A percentile compares a stretch with the other conserved stretches of the same genome.
phyloP scores from a whole-genome alignment of 2,113 vertebrate species.

The Brachyistius frenatus region DNA sequence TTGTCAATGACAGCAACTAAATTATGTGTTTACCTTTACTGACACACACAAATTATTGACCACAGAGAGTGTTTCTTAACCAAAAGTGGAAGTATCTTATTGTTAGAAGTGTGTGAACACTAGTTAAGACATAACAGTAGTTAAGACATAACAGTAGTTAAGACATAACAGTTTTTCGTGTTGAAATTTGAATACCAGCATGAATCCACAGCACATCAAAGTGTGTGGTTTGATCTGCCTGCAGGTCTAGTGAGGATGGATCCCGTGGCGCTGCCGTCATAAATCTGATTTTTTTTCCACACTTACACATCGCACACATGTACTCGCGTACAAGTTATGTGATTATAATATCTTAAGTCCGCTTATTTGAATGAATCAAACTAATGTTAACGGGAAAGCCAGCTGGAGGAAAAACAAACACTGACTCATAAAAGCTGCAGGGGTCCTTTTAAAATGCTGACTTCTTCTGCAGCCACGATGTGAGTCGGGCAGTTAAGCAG shows the following conservation, averaged over 20 bases:
- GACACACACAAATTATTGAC: neutral
- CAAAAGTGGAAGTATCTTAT: neutral
- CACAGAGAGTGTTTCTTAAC: no score
- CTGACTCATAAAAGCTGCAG: conserved; percentile 45
- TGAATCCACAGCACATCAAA: conserved; percentile 41
- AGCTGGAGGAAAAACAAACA: conserved; percentile 53
- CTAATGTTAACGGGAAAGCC: conserved; percentile 36
- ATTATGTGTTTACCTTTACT: neutral
- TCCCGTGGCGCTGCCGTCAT: conserved; percentile 1
- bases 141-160: conserved; percentile 16
- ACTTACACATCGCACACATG: neutral
- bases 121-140: conserved; percentile 2
- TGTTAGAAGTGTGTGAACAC: neutral
- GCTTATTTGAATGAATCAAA: conserved; percentile 51
- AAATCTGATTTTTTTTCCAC: conserved; percentile 2
- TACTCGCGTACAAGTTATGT: conserved; percentile 1
- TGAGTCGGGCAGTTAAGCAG: conserved; percentile 21
- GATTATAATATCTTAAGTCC: conserved; percentile 30
- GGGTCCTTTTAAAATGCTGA: conserved; percentile 51
- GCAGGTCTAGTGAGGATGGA: conserved; percentile 26
- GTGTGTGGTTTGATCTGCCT: conserved; percentile 36
- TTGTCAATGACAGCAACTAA: neutral
- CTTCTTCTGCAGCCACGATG: conserved; percentile 20
- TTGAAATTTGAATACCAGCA: conserved; percentile 37
- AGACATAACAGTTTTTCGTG: conserved; percentile 32